Evolutionary conservation across 2,113 vertebrate species (phyloP).

Genomic region (Danionella cerebrum): DNA sequence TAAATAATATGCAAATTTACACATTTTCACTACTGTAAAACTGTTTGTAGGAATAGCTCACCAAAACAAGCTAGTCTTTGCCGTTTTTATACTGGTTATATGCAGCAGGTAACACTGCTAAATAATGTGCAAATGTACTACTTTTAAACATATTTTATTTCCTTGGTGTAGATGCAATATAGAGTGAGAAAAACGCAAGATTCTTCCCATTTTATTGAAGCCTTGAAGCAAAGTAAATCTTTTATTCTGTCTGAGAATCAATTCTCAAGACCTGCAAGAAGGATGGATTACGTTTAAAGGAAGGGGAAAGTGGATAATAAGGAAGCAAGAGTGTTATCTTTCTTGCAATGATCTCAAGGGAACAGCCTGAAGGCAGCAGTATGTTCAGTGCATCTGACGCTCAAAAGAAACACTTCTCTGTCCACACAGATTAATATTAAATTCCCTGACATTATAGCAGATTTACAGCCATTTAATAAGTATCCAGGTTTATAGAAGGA

Average conservation of each 20-base stretch:
- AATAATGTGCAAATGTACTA: too few relatives aligned
- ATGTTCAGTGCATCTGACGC: constrained; percentile 1
- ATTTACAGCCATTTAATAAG: not conserved
- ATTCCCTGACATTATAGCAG: not conserved
- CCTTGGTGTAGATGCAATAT: too few relatives aligned
- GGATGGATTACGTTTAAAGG: not conserved
- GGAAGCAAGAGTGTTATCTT: not conserved
- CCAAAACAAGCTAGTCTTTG: too few relatives aligned
- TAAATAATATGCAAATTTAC: too few relatives aligned
- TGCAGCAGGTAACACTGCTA: too few relatives aligned
- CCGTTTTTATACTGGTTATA: too few relatives aligned
- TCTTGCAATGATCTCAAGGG: not conserved
- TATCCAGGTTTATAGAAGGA: not conserved
- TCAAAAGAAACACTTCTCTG: not conserved
- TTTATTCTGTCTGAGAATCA: not conserved
- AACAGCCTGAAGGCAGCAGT: constrained; percentile 7
- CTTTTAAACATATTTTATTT: too few relatives aligned
- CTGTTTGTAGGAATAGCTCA: too few relatives aligned
- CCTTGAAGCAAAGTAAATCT: not conserved
- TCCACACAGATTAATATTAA: not conserved
- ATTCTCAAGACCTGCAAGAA: not conserved
- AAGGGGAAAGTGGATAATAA: not conserved
- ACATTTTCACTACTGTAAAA: too few relatives aligned
- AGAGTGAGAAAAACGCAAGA: too few relatives aligned
- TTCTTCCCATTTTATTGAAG: too few relatives aligned